Evolutionary conservation across 2,888 invertebrate species (phyloP).

Genomic region (Icerya purchasi): DNA sequence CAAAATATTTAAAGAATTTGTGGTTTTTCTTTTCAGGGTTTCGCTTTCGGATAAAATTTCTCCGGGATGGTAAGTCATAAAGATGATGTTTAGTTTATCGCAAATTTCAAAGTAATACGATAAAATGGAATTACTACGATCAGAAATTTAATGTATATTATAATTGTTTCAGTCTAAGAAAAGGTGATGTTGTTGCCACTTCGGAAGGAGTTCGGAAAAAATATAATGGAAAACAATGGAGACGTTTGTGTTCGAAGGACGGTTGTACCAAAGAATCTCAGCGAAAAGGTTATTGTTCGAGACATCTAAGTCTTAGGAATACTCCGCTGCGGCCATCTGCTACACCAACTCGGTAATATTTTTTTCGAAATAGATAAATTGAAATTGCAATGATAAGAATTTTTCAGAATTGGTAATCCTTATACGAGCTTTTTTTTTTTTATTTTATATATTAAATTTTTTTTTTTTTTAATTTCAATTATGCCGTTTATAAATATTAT

Average conservation of each 20-base stretch:
- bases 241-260: constrained; percentile 84
- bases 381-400: no score
- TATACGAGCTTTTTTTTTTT: no score
- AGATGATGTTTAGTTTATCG: no score
- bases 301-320: constrained; percentile 82
- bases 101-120: no score
- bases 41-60: background rate
- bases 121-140: no score
- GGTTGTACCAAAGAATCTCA: constrained; percentile 95
- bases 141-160: no score
- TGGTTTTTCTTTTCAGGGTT: no score
- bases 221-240: constrained; percentile 99
- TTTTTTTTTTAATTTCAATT: no score
- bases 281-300: constrained; percentile 84
- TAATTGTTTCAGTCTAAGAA: constrained; percentile 36
- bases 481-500: no score
- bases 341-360: constrained; percentile 2
- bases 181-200: constrained; percentile 86
- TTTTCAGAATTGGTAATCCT: no score
- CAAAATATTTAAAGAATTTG: background rate
- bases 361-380: no score
- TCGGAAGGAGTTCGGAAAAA: constrained; percentile 93
- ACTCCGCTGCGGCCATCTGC: constrained; percentile 13
- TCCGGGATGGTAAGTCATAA: background rate
- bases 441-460: no score